Conservation (phyloP, 2,113 vertebrate species). For the Ophthalmolycus amberensis region DNA sequence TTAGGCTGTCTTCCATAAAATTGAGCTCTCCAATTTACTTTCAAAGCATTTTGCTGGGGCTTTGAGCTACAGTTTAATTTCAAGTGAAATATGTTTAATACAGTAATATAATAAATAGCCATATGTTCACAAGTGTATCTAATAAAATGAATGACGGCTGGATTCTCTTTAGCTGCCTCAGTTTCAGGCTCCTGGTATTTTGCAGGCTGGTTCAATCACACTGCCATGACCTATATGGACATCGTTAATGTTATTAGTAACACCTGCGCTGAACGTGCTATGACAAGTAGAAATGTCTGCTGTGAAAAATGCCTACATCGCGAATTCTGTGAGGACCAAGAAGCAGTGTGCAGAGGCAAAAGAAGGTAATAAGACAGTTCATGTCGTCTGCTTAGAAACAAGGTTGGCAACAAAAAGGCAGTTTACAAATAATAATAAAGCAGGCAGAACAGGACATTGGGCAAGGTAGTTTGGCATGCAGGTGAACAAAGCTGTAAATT, state of each 20-base stretch:
- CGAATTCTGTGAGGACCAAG: neutral
- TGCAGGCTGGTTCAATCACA: neutral
- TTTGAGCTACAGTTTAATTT: neutral
- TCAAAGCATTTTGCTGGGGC: neutral
- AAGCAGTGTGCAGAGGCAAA: neutral
- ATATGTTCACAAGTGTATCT: neutral
- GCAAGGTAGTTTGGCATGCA: neutral
- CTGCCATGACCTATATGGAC: too few relatives aligned
- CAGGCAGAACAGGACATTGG: neutral
- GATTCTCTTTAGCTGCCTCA: neutral
- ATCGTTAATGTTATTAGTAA: neutral
- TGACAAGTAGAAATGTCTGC: neutral
- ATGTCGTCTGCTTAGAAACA: neutral
- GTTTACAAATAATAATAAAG: neutral
- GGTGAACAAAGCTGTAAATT: neutral
- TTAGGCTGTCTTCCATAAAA: neutral
- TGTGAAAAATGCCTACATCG: neutral
- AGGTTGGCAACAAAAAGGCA: neutral
- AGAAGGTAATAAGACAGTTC: too few relatives aligned
- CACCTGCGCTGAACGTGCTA: neutral
- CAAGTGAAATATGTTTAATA: neutral
- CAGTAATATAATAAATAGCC: neutral
- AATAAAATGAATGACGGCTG: too few relatives aligned
- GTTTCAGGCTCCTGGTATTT: neutral
- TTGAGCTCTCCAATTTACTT: neutral